phyloP scores from a whole-genome alignment of 1,140 invertebrate genomes.

The Onthophagus taurus region DNA sequence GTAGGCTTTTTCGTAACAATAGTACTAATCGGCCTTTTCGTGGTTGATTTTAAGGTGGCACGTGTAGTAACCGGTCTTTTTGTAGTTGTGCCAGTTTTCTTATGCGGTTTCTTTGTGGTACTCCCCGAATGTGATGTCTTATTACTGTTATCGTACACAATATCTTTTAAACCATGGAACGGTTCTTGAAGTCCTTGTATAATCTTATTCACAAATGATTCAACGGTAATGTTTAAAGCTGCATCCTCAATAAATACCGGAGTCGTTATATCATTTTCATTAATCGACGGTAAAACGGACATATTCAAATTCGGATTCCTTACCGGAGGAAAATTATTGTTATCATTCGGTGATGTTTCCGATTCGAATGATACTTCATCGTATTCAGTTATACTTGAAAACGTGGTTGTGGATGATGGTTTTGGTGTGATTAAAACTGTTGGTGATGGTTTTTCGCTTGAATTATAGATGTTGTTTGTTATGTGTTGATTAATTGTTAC shows the following conservation, averaged over 20 bases:
- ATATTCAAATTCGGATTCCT: constrained; percentile 70
- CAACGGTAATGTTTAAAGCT: constrained; percentile 66
- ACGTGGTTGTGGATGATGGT: constrained; percentile 39
- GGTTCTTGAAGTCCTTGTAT: constrained; percentile 71
- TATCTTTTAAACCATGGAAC: constrained; percentile 68
- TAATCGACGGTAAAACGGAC: constrained; percentile 46
- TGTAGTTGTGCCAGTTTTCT: constrained; percentile 32
- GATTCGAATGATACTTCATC: constrained; percentile 20
- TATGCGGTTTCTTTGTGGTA: constrained; percentile 40
- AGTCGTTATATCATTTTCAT: constrained; percentile 49
- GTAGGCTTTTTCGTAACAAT: constrained; percentile 37
- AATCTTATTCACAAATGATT: constrained; percentile 71
- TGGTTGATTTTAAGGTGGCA: constrained; percentile 27
- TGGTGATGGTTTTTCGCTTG: constrained; percentile 39
- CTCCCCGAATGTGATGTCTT: constrained; percentile 27
- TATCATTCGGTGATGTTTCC: constrained; percentile 50
- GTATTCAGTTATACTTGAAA: constrained; percentile 18
- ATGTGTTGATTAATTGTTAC: constrained; percentile 50
- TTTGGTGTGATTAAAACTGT: constrained; percentile 52
- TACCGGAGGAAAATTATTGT: constrained; percentile 73
- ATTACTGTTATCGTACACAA: constrained; percentile 43
- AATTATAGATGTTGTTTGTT: constrained; percentile 42
- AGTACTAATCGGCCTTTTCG: constrained; percentile 34
- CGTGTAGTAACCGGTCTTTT: constrained; percentile 33
- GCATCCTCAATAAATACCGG: constrained; percentile 64